Evolutionary conservation across 2,113 vertebrate species (phyloP).

Genomic region (Protobothrops mucrosquamatus): DNA sequence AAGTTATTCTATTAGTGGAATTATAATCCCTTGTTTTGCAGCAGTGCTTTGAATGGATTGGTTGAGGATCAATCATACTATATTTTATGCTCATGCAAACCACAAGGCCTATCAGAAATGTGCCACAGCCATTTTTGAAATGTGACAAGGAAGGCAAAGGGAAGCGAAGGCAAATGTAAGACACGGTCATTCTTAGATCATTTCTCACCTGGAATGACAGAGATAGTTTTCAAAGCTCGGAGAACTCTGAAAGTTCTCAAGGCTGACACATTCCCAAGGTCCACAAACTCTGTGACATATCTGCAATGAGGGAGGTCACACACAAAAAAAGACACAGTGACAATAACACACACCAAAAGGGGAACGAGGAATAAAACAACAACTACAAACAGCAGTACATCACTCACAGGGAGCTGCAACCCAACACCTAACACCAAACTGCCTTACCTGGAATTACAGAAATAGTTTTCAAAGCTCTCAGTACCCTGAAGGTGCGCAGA

Average conservation of each 20-base stretch:
- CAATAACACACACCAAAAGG: conserved; percentile 83
- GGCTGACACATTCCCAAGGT: conserved; percentile 99
- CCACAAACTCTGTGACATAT: conserved; percentile 99
- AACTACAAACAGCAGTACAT: conserved; percentile 83
- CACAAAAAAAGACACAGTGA: conserved; percentile 89
- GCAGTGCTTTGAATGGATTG: neutral
- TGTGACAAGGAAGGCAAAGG: conserved; percentile 44
- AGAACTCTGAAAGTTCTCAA: conserved; percentile 99
- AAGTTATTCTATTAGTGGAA: neutral
- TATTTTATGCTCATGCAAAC: conserved; percentile 65
- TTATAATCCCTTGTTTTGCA: neutral
- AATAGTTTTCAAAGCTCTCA: conserved; percentile 99
- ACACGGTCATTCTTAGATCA: conserved; percentile 61
- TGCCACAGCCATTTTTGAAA: conserved; percentile 76
- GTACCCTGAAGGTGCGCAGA: conserved; percentile 96
- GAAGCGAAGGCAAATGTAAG: neutral
- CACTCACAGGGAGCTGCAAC: conserved; percentile 89
- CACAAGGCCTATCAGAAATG: conserved; percentile 89
- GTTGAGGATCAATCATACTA: neutral
- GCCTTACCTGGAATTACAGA: conserved; percentile 99
- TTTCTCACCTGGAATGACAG: conserved; percentile 99
- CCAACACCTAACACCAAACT: conserved; percentile 93
- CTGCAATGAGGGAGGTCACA: conserved; percentile 99
- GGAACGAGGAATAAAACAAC: conserved; percentile 72
- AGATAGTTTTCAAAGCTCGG: conserved; percentile 99